These are phyloP conservation scores for Archocentrus centrarchus DNA, from an alignment of 2,113 vertebrate genomes.

Conservation along the genomic window DNA sequence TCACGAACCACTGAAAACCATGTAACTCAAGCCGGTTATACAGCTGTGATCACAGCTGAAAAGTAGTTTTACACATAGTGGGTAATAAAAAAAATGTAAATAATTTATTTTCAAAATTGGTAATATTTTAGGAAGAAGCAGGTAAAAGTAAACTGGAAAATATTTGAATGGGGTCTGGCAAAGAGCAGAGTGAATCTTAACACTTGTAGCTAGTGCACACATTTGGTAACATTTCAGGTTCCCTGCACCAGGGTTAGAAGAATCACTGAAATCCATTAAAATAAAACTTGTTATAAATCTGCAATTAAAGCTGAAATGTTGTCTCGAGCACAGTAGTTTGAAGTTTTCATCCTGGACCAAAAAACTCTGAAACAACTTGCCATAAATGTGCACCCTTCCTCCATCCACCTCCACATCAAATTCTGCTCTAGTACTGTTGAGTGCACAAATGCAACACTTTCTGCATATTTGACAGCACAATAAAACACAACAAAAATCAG, in stretches of 20 bases:
- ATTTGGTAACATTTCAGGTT: background rate
- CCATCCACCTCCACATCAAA: no score
- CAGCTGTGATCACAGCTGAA: no score
- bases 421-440: no score
- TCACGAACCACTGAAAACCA: background rate
- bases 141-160: background rate
- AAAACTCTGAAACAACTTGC: no score
- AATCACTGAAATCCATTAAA: background rate
- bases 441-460: no score
- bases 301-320: background rate
- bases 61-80: background rate
- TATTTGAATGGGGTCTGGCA: background rate
- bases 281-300: background rate
- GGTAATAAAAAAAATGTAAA: background rate
- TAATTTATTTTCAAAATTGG: background rate
- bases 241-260: no score
- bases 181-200: background rate
- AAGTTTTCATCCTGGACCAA: no score
- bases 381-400: no score
- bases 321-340: background rate
- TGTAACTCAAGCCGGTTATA: background rate
- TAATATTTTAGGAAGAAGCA: background rate
- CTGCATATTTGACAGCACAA: no score
- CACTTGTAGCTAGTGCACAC: fast-evolving
- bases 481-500: no score